Base-by-base conservation (phyloP, 2,797 vertebrate species). In the Ctenopoma multispine region DNA sequence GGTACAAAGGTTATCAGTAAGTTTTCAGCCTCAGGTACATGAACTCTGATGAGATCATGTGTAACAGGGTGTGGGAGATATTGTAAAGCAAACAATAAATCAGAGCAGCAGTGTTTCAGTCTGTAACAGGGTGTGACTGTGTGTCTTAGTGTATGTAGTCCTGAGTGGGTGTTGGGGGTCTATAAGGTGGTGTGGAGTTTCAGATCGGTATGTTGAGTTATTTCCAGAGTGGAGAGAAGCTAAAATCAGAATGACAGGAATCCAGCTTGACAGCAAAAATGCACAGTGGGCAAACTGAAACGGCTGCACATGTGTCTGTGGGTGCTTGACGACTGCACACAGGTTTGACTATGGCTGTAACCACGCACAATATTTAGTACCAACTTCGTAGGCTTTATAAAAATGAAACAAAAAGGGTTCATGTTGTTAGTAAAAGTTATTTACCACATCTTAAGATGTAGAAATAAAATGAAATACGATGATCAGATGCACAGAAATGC, bases 131-230 rank as follows among this genome's bases (percentile, higher is more conserved):
- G 83, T 47, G 82, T 66, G 75, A 31, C 29, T 31, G 29, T 31
- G 29, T 31, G 29, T 31, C 29, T 31, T 7, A 15, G 36, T 36
- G 46, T 44, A 12, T 29, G 54, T 31, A 31, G 46, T 10, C 46
- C 18, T 41, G 56, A 36, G 63, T 21, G 48, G 36, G 66, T 36
- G 71, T 13, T 7, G 43, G 48, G 31, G 47, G 70, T 63, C 58
- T 61, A 27, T 56, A 38, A 59, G 57, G 56, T 41, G 69, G 72
- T 64, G 75, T 77, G 55, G 18, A 59, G 77, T 90, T 89, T 80
- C 86, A 84, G 21, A 44, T 47, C 24, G 54, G 63, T 29, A 72
- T 69, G 76, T 77, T 23, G 0, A 50, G 68, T 86, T 90, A 86
- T 86, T 86, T 78, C 75, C 57, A 81, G 80, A 67, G 47, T n/a